Evolutionary conservation across 2,888 invertebrate genomes (phyloP).

Genomic region (Eudasyphora cyanicolor): DNA sequence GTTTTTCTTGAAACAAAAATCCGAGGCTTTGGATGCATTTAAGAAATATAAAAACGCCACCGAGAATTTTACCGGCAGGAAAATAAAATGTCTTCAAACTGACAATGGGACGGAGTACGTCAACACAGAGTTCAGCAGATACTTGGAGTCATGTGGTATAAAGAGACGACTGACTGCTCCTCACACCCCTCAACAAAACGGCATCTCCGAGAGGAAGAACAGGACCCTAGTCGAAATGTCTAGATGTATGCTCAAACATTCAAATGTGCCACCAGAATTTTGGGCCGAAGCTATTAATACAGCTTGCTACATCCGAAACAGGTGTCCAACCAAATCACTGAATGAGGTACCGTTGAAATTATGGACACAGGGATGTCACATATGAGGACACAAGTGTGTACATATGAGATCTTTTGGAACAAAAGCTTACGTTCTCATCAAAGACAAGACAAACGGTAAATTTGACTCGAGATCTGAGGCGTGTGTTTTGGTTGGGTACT

Average conservation of each 20-base stretch:
- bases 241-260: constrained; percentile 66
- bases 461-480: constrained; percentile 56
- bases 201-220: constrained; percentile 65
- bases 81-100: constrained; percentile 50
- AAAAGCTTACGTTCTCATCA: constrained; percentile 38
- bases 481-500: constrained; percentile 56
- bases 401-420: constrained; percentile 51
- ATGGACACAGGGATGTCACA: constrained; percentile 38
- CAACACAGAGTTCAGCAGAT: constrained; percentile 57
- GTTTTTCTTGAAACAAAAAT: constrained; percentile 56
- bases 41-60: constrained; percentile 51
- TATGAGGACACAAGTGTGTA: constrained; percentile 10
- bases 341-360: not conserved
- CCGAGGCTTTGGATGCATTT: constrained; percentile 44
- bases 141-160: constrained; percentile 57
- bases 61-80: constrained; percentile 53
- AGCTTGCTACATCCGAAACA: too few relatives aligned
- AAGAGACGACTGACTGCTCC: constrained; percentile 54
- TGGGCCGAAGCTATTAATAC: constrained; percentile 60
- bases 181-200: constrained; percentile 66
- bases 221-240: constrained; percentile 66
- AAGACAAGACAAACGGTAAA: constrained; percentile 48
- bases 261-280: constrained; percentile 49
- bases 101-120: constrained; percentile 64
- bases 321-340: too few relatives aligned